Base-by-base conservation (phyloP, 2,888 invertebrate genomes). In the Andrena bucephala region DNA sequence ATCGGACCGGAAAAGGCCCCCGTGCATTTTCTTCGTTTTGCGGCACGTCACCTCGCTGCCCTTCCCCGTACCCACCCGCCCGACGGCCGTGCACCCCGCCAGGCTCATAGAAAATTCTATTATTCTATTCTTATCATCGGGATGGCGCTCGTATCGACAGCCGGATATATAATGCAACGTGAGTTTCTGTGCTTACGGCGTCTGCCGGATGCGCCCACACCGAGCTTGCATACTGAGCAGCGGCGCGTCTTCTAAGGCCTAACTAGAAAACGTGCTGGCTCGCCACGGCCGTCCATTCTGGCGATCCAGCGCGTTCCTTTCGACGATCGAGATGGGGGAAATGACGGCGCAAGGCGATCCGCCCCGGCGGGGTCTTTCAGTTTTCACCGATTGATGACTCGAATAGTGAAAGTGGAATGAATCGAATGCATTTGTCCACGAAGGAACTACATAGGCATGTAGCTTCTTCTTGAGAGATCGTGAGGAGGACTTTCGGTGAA, bases 201-300 rank as follows among this genome's bases (percentile, higher is more conserved):
- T 82, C 83, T 86, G 90, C 92, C 92, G 92, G 92, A 93, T 92
- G 92, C 92, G 91, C 90, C 91, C 91, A 91, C 90, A 91, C 90
- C 87, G 86, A 93, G 91, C 92, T 91, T 92, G 93, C 92, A 93
- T 93, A 93, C 92, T 93, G 92, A 93, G 83, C 85, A 87, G 81
- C 73, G 81, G 66, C 71, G 59, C 75, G 77, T 69, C 72, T 80
- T 82, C 84, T 78, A 75, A 84, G 88, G 85, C 85, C 87, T 85
- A 89, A 83, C 87, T 89, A 87, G 88, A 87, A 88, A 89, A 89
- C 90, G 89, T 90, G 88, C 87, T 84, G 90, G 87, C 88, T 89
- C 85, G 89, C 78, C 82, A 63, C 75, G 71, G 82, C 71, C 85
- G 77, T 24, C 42, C 50, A 24, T 62, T 60, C 29, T 31, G 31